phyloP scores from a whole-genome alignment of 2,797 vertebrate species.

The Epinephelus coioides region DNA sequence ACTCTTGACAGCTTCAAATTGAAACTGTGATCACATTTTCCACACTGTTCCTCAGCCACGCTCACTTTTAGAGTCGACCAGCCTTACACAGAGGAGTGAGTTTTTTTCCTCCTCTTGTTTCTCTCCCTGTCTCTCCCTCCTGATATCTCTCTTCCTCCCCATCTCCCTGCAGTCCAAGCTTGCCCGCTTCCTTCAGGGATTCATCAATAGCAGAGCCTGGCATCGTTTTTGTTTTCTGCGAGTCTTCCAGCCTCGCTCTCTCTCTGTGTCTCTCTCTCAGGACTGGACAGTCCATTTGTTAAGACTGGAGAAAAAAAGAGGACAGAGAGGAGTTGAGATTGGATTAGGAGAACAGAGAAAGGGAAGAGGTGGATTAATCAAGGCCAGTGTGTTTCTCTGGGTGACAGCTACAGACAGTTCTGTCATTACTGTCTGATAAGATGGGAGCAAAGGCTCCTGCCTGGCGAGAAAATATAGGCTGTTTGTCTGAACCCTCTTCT shows the following conservation, averaged over 20 bases:
- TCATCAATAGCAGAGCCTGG: slow-evolving; percentile 69
- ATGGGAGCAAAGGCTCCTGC: slow-evolving; percentile 45
- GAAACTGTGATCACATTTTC: slow-evolving; percentile 84
- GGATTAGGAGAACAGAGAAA: slow-evolving; percentile 68
- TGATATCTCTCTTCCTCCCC: slow-evolving; percentile 57
- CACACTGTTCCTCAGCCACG: slow-evolving; percentile 60
- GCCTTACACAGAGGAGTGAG: slow-evolving; percentile 38
- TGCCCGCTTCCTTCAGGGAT: slow-evolving; percentile 51
- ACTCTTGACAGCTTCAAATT: slow-evolving; percentile 82
- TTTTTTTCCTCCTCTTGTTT: slow-evolving; percentile 21
- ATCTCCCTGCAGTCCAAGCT: slow-evolving; percentile 22
- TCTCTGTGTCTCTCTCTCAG: slow-evolving; percentile 18
- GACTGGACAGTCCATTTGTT: slow-evolving; percentile 72
- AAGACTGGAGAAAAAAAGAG: slow-evolving; percentile 52
- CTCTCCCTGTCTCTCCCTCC: slow-evolving; percentile 35
- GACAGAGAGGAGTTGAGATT: slow-evolving; percentile 70
- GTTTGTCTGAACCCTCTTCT: slow-evolving; percentile 33
- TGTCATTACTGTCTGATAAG: slow-evolving; percentile 71
- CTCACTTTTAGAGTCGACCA: slow-evolving; percentile 45
- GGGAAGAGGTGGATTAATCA: slow-evolving; percentile 77
- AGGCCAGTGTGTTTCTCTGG: slow-evolving; percentile 61
- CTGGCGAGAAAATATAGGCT: slow-evolving; percentile 52
- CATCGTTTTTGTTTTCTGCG: slow-evolving; percentile 59
- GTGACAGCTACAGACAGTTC: slow-evolving; percentile 73
- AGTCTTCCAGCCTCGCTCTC: slow-evolving; percentile 23